Base-by-base conservation (phyloP, 2,888 invertebrate species). In the Apotomis turbidana region DNA sequence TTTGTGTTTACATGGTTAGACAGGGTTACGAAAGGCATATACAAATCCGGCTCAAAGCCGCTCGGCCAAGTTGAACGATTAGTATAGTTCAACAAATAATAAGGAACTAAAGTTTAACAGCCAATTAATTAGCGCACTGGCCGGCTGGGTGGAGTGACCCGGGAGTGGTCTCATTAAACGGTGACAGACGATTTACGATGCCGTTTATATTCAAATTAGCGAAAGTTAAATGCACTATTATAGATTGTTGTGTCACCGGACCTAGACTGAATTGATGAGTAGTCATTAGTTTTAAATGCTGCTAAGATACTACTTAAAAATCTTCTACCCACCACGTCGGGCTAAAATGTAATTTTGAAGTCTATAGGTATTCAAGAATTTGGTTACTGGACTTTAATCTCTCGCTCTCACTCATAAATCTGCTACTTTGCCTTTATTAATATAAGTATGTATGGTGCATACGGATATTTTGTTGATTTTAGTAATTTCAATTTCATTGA, bases 121-220 rank as follows among this genome's bases (percentile, higher is more conserved):
- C 68, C 68, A 68, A 72, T 68, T 72, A 68, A 72, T 72, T 72
- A 68, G 72, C 57, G 61, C 63, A 63, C 44, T 71, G 66, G 41
- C 68, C 58, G 44, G 70, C 61, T 61, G 51, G 63, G 69, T 58
- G 76, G 72, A 70, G 61, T 51, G 74, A 73, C 74, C 67, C 64
- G 78, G 76, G 78, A 76, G 78, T 69, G 75, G 75, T 75, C 74
- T 77, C 78, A 78, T 78, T 80, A 76, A 75, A 73, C 74, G 76
- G 68, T 73, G 77, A 73, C 77, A 76, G 67, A 67, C 67, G 73
- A 76, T 76, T 76, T 75, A 78, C 69, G 75, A 71, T 70, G 74
- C 72, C 76, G 78, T 79, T 77, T 76, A 78, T 78, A 80, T 81
- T 80, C 74, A 81, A 81, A 81, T 82, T 76, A 77, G 79, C 74